Evolutionary conservation across 2,888 invertebrate genomes (phyloP).

Genomic region (Polymixis lichenea): DNA sequence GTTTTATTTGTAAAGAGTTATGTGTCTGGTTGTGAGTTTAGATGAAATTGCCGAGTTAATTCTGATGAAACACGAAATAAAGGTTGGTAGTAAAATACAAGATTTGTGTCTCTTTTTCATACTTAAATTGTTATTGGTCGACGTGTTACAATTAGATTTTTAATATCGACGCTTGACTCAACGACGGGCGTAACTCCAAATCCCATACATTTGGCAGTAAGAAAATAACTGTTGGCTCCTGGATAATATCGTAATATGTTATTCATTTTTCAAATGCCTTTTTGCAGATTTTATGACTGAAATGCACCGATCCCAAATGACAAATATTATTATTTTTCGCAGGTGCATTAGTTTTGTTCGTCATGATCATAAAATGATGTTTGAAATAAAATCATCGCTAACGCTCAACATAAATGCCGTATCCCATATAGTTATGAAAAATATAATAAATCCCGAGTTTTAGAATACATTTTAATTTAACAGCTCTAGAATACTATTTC

Average conservation of each 20-base stretch:
- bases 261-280: no score
- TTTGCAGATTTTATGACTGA: no score
- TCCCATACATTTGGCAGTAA: no score
- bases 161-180: no score
- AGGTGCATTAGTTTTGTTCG: no score
- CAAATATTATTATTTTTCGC: no score
- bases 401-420: not conserved
- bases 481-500: not conserved
- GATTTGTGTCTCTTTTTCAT: not conserved
- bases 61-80: constrained; percentile 31
- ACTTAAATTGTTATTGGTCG: not conserved
- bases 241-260: no score
- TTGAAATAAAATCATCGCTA: not conserved
- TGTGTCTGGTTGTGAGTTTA: constrained; percentile 22
- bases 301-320: no score
- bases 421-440: not conserved
- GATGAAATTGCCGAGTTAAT: constrained; percentile 31
- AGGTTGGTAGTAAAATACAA: not conserved
- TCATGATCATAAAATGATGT: not conserved
- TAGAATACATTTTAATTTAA: not conserved
- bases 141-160: constrained; percentile 12
- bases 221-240: no score
- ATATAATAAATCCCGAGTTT: not conserved
- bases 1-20: constrained; percentile 52
- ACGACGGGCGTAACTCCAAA: no score